Conservation (phyloP, 2,113 vertebrate species). For the Eulacestoma nigropectus region DNA sequence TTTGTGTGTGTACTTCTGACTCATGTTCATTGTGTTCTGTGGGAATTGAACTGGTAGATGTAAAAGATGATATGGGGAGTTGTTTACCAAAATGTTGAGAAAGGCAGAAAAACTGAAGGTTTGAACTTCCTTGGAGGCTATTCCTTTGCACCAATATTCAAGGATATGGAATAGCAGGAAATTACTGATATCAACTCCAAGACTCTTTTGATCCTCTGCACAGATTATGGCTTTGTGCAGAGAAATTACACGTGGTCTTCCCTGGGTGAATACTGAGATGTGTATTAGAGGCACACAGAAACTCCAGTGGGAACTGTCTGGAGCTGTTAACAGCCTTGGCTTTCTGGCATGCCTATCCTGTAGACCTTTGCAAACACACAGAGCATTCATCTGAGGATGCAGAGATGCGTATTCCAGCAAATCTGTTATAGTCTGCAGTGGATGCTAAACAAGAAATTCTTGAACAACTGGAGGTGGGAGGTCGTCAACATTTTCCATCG, state of each 20-base stretch:
- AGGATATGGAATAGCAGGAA: not conserved
- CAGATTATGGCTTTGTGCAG: not conserved
- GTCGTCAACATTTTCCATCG: not conserved
- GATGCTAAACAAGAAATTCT: constrained; percentile 37
- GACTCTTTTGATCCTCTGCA: not conserved
- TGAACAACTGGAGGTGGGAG: constrained; percentile 43
- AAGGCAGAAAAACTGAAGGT: not conserved
- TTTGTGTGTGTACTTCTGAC: not conserved
- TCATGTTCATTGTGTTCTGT: not conserved
- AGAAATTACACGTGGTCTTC: fast-evolving
- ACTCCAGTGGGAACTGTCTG: not conserved
- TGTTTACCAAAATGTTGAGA: not conserved
- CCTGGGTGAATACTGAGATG: not conserved
- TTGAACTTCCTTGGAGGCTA: not conserved
- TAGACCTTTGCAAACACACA: not conserved
- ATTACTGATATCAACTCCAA: not conserved
- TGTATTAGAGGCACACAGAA: not conserved
- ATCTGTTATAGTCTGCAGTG: not conserved
- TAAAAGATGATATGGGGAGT: not conserved
- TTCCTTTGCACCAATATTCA: not conserved
- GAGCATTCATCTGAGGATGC: not conserved
- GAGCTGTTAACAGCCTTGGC: not conserved
- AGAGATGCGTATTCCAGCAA: not conserved
- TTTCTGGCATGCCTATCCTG: not conserved
- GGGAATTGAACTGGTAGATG: not conserved